Evolutionary conservation across 2,888 invertebrate genomes (phyloP), one percentile per base, ranked within the genome.

Genomic region (Rhagonycha fulva): DNA sequence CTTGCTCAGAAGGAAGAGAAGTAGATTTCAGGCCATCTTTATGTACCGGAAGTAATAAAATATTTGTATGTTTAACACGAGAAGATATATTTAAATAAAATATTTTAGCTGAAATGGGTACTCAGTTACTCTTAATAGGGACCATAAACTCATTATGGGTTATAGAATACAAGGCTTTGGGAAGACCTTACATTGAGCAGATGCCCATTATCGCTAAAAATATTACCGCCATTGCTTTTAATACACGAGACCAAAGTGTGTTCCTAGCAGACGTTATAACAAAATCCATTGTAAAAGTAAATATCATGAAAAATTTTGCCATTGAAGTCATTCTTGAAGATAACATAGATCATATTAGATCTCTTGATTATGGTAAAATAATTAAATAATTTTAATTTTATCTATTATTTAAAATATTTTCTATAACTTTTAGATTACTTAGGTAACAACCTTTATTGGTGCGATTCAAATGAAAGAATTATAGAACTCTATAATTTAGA

Each of bases 1-100:
- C 92, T 0, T 98, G 97, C 83, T 94, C 96, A 0, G 91, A 93
- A 63, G 93, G 93, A 24, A 94, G 93, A 89, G 47, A 84, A 88
- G 23, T 85, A 96, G 2, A 83, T 87, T 0, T 76, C 82, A 0
- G 91, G 93, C 88, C 87, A 61, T 89, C 89, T 23, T 90, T 89
- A 0, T 95, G 95, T 83, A 86, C 84, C 78, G 88, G 91, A 89
- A 88, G 75, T 79, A 79, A 23, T 23, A 24, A 62, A 14, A 23
- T 14, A 69, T 9, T 69, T 47, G 24, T n/a, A 4, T 26, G 2
- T 26, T 26, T 26, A 26, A 2, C 7, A 7, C 26, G 26, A 26
- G 5, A 19, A 2, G 19, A 19, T 19, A 19, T 19, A 19, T 19
- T 19, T 19, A 14, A 61, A 5, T 12, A 3, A 9, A 12, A 12